Evolutionary conservation across 1,140 invertebrate species (phyloP).

Genomic region (Tetragonula clypearis): DNA sequence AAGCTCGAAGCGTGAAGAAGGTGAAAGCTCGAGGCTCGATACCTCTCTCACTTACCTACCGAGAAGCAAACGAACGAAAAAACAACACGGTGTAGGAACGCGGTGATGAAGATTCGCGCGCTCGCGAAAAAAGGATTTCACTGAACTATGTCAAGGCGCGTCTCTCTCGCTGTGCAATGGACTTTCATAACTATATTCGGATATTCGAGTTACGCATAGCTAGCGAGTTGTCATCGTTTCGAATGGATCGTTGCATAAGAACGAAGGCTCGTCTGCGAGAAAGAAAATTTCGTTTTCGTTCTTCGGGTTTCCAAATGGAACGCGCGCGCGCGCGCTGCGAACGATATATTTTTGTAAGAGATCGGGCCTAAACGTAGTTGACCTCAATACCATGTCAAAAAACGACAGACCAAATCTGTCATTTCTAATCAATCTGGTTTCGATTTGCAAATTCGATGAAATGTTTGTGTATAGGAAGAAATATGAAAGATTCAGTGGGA

Average conservation of each 20-base stretch:
- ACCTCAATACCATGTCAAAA: neutral
- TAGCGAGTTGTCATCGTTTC: too few relatives aligned
- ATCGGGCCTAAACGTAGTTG: too few relatives aligned
- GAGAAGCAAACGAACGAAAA: neutral
- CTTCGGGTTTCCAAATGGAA: too few relatives aligned
- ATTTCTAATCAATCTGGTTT: neutral
- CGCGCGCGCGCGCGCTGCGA: too few relatives aligned
- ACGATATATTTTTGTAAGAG: too few relatives aligned
- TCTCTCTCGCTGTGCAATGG: neutral
- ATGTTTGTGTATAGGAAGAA: neutral
- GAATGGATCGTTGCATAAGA: too few relatives aligned
- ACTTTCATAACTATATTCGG: neutral
- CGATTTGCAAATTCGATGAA: neutral
- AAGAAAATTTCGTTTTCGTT: too few relatives aligned
- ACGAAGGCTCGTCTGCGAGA: too few relatives aligned
- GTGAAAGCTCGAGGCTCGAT: slow-evolving; percentile 33
- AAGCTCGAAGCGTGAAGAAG: slow-evolving; percentile 30
- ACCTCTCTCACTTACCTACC: neutral
- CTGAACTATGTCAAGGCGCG: neutral
- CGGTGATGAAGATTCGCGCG: neutral
- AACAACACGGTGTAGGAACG: neutral
- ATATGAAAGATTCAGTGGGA: neutral
- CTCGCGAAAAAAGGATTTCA: slow-evolving; percentile 4
- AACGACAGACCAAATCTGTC: neutral
- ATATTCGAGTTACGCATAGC: too few relatives aligned